These are phyloP conservation scores for Amblyraja radiata DNA, from an alignment of 2,797 vertebrate species.

Conservation along the genomic window DNA sequence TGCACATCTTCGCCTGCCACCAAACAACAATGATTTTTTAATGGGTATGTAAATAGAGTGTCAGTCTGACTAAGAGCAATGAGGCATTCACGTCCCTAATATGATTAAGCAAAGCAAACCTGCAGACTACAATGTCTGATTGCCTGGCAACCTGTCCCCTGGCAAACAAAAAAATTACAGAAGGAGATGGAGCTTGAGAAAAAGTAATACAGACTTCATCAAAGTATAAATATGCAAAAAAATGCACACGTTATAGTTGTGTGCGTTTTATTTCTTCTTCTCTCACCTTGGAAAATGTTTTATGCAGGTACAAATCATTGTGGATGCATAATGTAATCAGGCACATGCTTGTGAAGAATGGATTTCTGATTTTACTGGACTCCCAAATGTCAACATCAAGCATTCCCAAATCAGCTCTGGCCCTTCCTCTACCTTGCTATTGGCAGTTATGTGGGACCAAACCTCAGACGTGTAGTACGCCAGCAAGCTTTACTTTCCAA, in stretches of 20 bases:
- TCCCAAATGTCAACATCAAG: neutral
- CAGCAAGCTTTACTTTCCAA: neutral
- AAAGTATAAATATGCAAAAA: neutral
- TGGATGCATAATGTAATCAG: neutral
- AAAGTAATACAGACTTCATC: neutral
- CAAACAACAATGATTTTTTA: slow-evolving; percentile 5
- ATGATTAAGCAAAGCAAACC: slow-evolving; percentile 1
- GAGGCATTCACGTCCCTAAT: neutral
- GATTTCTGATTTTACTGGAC: slow-evolving; percentile 4
- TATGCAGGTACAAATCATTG: neutral
- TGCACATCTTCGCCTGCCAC: neutral
- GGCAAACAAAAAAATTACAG: neutral
- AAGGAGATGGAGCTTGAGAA: neutral
- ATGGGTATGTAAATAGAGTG: neutral
- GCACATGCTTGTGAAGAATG: neutral
- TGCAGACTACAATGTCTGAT: neutral
- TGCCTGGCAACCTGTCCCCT: neutral
- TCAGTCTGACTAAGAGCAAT: slow-evolving; percentile 3
- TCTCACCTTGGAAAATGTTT: neutral
- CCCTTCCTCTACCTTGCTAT: neutral
- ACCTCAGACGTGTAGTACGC: neutral
- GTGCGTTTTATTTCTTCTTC: neutral
- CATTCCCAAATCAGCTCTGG: neutral
- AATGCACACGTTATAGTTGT: neutral
- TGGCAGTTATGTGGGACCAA: too few relatives aligned